A percentile compares a stretch with the other conserved stretches of the same genome.
Evolutionary conservation across 1,140 invertebrate species (phyloP).

Genomic region (Halyomorpha halys): DNA sequence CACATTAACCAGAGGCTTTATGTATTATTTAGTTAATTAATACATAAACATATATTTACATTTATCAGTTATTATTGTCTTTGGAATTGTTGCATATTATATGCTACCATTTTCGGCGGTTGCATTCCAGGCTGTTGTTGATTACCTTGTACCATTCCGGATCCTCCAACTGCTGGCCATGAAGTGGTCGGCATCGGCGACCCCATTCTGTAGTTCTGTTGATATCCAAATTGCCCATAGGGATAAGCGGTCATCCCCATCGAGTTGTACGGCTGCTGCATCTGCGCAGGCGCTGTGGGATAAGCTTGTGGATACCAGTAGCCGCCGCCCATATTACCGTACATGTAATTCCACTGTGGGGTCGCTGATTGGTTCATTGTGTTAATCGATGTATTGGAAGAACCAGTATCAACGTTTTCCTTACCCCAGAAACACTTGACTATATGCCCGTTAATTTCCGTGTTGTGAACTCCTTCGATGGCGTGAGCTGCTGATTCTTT

Average conservation of each 20-base stretch:
- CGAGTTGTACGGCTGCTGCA: constrained; percentile 51
- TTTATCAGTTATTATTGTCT: constrained; percentile 36
- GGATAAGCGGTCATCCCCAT: constrained; percentile 47
- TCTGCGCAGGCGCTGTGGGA: constrained; percentile 43
- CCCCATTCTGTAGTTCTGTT: constrained; percentile 39
- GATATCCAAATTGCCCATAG: constrained; percentile 38
- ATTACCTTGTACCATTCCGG: constrained; percentile 36
- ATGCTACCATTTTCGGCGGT: constrained; percentile 53
- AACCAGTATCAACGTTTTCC: constrained; percentile 63
- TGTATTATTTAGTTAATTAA: too few relatives aligned
- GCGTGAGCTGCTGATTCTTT: constrained; percentile 95
- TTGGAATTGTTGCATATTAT: constrained; percentile 67
- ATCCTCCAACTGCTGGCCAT: constrained; percentile 27
- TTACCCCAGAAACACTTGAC: constrained; percentile 99
- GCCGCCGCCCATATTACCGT: constrained; percentile 50
- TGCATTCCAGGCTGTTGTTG: constrained; percentile 33
- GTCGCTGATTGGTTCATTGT: constrained; percentile 40
- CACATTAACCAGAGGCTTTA: too few relatives aligned
- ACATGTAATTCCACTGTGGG: constrained; percentile 52
- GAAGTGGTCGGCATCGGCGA: constrained; percentile 37
- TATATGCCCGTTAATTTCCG: constrained; percentile 87
- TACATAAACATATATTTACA: too few relatives aligned
- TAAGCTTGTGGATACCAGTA: constrained; percentile 70
- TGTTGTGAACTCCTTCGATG: constrained; percentile 93
- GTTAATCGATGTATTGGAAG: constrained; percentile 42